Conservation (phyloP, 23 tunicate genomes). For the Ciona savignyi region DNA sequence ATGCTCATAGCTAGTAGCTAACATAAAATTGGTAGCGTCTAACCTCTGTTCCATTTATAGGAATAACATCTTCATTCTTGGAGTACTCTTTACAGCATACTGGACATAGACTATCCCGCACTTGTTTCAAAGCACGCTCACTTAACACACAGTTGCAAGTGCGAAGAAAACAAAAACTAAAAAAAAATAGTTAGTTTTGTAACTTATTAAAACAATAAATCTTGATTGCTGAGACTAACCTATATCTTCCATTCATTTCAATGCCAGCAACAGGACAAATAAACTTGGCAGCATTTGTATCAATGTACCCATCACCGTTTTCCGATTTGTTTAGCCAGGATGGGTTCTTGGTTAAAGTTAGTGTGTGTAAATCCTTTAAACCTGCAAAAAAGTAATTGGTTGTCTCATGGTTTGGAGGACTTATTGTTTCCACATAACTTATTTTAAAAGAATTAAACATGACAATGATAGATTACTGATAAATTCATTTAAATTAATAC, state of each 20-base stretch:
- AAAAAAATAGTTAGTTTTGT: no score
- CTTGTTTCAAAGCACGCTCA: slow-evolving; percentile 75
- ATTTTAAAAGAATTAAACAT: no score
- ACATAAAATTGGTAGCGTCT: no score
- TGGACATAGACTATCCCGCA: slow-evolving; percentile 46
- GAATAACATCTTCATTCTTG: slow-evolving; percentile 71
- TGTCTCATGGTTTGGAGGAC: no score
- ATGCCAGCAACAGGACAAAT: slow-evolving; percentile 87
- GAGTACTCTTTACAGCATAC: slow-evolving; percentile 55
- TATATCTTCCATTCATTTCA: slow-evolving; percentile 94
- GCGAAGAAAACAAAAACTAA: slow-evolving; percentile 55
- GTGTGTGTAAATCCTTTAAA: slow-evolving; percentile 60
- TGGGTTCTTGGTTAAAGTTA: slow-evolving; percentile 36
- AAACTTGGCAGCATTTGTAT: slow-evolving; percentile 55
- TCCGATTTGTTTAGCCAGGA: slow-evolving; percentile 56
- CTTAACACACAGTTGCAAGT: slow-evolving; percentile 86
- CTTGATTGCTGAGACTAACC: slow-evolving; percentile 43
- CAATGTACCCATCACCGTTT: slow-evolving; percentile 90
- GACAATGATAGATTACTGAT: no score
- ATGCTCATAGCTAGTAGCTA: no score
- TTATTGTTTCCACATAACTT: no score
- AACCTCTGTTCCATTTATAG: slow-evolving; percentile 64
- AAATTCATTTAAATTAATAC: no score
- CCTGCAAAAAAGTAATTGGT: no score
- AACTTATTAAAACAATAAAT: no score